phyloP scores from a whole-genome alignment of 2,888 invertebrate genomes.

The Euproctis similis region DNA sequence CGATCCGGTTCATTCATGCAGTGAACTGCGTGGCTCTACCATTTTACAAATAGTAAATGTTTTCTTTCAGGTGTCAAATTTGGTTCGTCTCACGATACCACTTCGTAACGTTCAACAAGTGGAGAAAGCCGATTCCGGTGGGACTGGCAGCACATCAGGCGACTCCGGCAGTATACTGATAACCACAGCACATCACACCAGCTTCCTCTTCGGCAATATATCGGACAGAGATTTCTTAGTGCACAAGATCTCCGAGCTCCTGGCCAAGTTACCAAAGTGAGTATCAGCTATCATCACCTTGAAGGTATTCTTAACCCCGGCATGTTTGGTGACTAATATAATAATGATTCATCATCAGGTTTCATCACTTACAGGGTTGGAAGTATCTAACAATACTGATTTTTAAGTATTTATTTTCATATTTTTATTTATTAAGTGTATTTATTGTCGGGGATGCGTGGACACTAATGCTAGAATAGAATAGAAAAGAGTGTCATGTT shows the following conservation, averaged over 20 bases:
- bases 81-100: conserved; percentile 93
- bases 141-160: conserved; percentile 75
- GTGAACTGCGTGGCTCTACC: too few species aligned
- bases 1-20: too few species aligned
- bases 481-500: too few species aligned
- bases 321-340: conserved; percentile 6
- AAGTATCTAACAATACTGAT: too few species aligned
- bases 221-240: conserved; percentile 91
- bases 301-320: conserved; percentile 2
- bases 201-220: conserved; percentile 92
- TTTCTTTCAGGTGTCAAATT: conserved; percentile 77
- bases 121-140: conserved; percentile 84
- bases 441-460: too few species aligned
- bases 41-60: too few species aligned
- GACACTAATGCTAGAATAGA: too few species aligned
- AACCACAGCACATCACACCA: conserved; percentile 86
- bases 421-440: too few species aligned
- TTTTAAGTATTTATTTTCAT: too few species aligned
- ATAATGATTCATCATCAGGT: too few species aligned
- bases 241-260: conserved; percentile 90
- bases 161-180: conserved; percentile 82
- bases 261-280: conserved; percentile 80
- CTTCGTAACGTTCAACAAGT: conserved; percentile 87
- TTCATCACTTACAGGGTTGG: too few species aligned
- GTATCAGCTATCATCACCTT: too few species aligned